A percentile compares a stretch with the other conserved stretches of the same genome.
phyloP scores from a whole-genome alignment of 1,140 invertebrate species.

The Bathynomus jamesi region DNA sequence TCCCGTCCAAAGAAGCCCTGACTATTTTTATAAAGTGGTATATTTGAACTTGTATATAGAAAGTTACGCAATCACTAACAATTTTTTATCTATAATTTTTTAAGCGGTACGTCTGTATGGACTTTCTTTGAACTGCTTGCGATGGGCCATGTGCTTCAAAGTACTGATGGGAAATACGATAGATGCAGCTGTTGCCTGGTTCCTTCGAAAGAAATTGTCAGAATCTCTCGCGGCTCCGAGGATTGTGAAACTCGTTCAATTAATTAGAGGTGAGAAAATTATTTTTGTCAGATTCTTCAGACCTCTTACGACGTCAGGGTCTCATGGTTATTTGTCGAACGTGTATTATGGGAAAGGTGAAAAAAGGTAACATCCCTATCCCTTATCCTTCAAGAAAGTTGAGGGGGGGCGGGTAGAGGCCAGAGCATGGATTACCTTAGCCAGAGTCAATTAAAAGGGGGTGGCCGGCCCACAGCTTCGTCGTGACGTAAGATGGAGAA shows the following conservation, averaged over 20 bases:
- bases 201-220: slow-evolving; percentile 23
- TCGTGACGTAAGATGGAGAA: too few species aligned
- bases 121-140: slow-evolving; percentile 19
- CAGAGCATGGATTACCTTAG: too few species aligned
- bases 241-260: slow-evolving; percentile 31
- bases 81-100: slow-evolving; percentile 4
- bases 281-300: neutral
- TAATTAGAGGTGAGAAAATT: slow-evolving; percentile 25
- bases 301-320: too few species aligned
- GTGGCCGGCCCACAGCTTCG: too few species aligned
- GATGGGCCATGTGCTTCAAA: slow-evolving; percentile 23
- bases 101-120: slow-evolving; percentile 33
- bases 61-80: neutral
- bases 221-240: slow-evolving; percentile 22
- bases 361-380: too few species aligned
- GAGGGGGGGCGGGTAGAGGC: too few species aligned
- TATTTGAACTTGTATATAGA: neutral
- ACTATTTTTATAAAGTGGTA: neutral
- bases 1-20: neutral
- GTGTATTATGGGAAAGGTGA: too few species aligned
- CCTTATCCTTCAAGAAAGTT: too few species aligned
- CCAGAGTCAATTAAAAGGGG: too few species aligned
- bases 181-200: slow-evolving; percentile 25
- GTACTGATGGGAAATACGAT: slow-evolving; percentile 22
- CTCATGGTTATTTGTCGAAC: too few species aligned